Evolutionary conservation across 2,888 invertebrate genomes (phyloP).

Genomic region (Habroteleia sp.): DNA sequence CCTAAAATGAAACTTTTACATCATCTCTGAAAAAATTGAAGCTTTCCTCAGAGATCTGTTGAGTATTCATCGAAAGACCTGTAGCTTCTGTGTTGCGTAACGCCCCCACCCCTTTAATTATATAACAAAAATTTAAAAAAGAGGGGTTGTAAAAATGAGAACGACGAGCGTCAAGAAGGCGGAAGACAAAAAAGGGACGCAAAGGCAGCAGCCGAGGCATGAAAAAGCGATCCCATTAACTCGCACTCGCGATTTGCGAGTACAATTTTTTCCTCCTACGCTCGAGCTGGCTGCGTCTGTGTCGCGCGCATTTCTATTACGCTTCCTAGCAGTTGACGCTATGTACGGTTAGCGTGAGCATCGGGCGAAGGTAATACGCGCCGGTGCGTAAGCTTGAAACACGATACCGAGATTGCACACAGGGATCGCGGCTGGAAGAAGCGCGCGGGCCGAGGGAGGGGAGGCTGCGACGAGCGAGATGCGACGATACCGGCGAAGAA

Average conservation of each 20-base stretch:
- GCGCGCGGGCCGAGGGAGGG: slow-evolving; percentile 13
- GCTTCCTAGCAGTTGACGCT: slow-evolving; percentile 58
- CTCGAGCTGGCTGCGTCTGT: slow-evolving; percentile 12
- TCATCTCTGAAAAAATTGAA: no score
- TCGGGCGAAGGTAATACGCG: slow-evolving; percentile 60
- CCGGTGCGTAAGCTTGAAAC: slow-evolving; percentile 70
- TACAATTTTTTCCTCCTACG: slow-evolving; percentile 32
- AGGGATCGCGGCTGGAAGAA: slow-evolving; percentile 53
- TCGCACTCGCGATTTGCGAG: slow-evolving; percentile 18
- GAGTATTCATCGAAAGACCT: no score
- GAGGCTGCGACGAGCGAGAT: slow-evolving; percentile 7
- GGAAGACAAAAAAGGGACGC: background rate
- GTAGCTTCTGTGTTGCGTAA: no score
- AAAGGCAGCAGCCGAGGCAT: slow-evolving; percentile 13
- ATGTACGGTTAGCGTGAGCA: slow-evolving; percentile 63
- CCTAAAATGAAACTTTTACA: no score
- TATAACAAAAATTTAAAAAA: no score
- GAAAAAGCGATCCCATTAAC: slow-evolving; percentile 44
- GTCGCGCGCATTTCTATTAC: slow-evolving; percentile 15
- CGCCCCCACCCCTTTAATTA: no score
- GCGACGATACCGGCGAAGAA: background rate
- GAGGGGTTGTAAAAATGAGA: no score
- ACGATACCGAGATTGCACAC: slow-evolving; percentile 70
- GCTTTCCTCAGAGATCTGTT: no score
- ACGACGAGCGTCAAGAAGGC: no score